phyloP scores from a whole-genome alignment of 2,113 vertebrate genomes.

The Nannospalax galili region DNA sequence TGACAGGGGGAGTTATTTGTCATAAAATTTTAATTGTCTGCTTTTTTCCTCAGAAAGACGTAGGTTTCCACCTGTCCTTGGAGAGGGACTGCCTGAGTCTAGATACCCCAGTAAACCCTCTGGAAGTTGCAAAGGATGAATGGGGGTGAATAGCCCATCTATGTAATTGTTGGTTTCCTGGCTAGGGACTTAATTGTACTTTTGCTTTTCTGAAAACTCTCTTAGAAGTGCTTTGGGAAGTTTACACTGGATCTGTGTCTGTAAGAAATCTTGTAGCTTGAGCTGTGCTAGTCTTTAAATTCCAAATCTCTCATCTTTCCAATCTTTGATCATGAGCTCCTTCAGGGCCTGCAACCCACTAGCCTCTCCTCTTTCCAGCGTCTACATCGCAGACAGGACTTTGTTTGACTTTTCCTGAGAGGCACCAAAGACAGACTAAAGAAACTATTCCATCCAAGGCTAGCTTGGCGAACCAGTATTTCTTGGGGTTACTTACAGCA shows the following conservation, averaged over 20 bases:
- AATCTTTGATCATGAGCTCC: constrained; percentile 34
- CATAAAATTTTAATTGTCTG: constrained; percentile 79
- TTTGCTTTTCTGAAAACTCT: constrained; percentile 51
- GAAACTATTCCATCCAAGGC: neutral
- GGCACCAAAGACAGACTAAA: neutral
- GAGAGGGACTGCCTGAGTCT: constrained; percentile 54
- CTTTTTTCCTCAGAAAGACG: constrained; percentile 53
- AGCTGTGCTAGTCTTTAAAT: neutral
- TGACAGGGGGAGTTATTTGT: constrained; percentile 55
- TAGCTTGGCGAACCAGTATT: neutral
- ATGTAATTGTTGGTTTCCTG: constrained; percentile 68
- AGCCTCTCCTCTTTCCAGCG: neutral
- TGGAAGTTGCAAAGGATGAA: constrained; percentile 7
- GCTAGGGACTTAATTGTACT: neutral
- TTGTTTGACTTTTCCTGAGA: neutral
- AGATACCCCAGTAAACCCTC: constrained; percentile 39
- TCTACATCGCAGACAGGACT: neutral
- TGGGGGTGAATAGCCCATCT: constrained; percentile 29
- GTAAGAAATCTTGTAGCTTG: neutral
- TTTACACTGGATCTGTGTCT: neutral
- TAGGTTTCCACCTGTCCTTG: constrained; percentile 22
- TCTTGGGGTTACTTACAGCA: neutral
- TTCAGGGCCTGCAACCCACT: neutral
- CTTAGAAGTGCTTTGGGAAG: neutral
- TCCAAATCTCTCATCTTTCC: constrained; percentile 20